Conservation (phyloP, 1,140 invertebrate species). For the Bombus sylvicola region DNA sequence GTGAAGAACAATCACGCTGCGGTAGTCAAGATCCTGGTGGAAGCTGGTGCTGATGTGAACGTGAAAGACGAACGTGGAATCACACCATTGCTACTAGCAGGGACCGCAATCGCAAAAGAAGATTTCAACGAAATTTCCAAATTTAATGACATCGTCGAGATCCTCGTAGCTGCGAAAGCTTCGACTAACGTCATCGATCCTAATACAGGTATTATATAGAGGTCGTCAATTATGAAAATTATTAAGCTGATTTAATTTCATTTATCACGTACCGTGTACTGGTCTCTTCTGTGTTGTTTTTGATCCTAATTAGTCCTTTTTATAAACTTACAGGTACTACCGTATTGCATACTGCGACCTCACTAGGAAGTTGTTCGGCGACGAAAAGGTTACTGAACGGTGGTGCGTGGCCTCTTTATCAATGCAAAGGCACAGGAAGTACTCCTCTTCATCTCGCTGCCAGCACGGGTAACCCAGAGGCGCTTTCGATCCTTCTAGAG, state of each 20-base stretch:
- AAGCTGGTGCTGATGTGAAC: conserved; percentile 41
- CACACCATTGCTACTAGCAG: conserved; percentile 49
- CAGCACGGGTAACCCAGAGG: conserved; percentile 13
- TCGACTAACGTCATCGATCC: conserved; percentile 17
- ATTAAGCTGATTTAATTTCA: background rate
- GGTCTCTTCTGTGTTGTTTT: background rate
- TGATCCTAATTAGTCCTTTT: background rate
- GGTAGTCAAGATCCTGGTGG: conserved; percentile 62
- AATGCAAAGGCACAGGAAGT: conserved; percentile 36
- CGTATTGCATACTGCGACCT: conserved; percentile 43
- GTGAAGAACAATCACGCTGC: conserved; percentile 65
- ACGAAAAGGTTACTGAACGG: conserved; percentile 28
- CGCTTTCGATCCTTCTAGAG: conserved; percentile 29
- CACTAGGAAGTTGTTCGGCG: conserved; percentile 42
- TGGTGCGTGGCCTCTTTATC: conserved; percentile 36
- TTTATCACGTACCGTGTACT: background rate
- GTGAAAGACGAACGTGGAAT: conserved; percentile 23
- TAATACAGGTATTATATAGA: conserved; percentile 40
- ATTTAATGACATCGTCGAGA: conserved; percentile 43
- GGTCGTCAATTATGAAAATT: background rate
- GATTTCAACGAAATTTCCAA: conserved; percentile 49
- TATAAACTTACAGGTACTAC: conserved; percentile 33
- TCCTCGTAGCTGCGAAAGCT: conserved; percentile 30
- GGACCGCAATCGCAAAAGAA: conserved; percentile 22
- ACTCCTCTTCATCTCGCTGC: conserved; percentile 56